Conservation (phyloP, 1,140 invertebrate species). For the Tetranychus cinnabarinus region DNA sequence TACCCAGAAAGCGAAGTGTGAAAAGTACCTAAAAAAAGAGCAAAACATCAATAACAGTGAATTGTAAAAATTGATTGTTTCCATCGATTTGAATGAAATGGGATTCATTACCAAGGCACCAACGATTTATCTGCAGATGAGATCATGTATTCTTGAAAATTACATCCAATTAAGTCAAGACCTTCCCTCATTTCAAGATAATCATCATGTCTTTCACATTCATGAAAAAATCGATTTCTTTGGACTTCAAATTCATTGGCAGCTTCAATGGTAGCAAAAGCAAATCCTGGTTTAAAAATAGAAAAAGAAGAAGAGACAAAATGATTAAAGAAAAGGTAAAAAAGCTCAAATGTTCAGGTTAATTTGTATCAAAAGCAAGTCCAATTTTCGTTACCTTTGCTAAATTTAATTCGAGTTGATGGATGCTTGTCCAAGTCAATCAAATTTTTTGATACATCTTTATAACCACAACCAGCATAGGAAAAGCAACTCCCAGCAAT, state of each 20-base stretch:
- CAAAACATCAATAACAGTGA: neutral
- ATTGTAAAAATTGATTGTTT: conserved; percentile 1
- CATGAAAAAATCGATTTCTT: conserved; percentile 46
- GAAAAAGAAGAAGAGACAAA: neutral
- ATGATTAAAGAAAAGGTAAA: no score
- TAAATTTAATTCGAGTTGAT: conserved; percentile 14
- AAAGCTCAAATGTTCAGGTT: no score
- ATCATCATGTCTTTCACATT: conserved; percentile 53
- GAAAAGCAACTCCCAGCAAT: conserved; percentile 44
- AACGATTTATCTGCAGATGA: conserved; percentile 42
- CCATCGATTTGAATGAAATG: neutral
- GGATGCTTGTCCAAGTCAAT: conserved; percentile 28
- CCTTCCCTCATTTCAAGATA: conserved; percentile 74
- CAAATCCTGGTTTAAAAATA: conserved; percentile 10
- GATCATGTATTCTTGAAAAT: conserved; percentile 42
- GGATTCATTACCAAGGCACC: conserved; percentile 25
- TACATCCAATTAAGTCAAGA: conserved; percentile 48
- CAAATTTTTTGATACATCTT: conserved; percentile 49
- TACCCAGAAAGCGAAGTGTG: conserved; percentile 44
- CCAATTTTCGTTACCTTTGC: conserved; percentile 19
- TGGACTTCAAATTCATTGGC: conserved; percentile 53
- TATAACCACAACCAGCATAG: conserved; percentile 37
- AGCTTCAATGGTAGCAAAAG: conserved; percentile 15
- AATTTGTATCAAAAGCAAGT: neutral
- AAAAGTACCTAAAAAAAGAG: conserved; percentile 32